A percentile compares a stretch with the other conserved stretches of the same genome.
These are phyloP conservation scores for Clarias fuscus DNA, from an alignment of 2,797 vertebrate genomes.

Conservation along the genomic window DNA sequence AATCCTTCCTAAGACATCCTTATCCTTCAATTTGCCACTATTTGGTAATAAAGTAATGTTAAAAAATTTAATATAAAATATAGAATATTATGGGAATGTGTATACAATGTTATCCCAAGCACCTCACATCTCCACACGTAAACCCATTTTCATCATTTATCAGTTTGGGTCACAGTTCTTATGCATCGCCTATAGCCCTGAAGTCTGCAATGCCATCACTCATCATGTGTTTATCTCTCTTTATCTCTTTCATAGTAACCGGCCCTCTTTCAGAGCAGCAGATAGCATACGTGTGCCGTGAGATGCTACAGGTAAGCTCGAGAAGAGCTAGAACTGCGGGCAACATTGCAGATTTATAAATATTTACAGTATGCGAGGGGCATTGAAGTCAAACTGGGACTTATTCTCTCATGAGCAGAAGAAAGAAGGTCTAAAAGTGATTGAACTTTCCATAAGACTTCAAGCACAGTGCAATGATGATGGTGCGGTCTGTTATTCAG, in stretches of 20 bases:
- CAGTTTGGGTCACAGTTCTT: background rate
- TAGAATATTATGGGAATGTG: background rate
- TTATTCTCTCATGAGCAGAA: too few relatives aligned
- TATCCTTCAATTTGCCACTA: background rate
- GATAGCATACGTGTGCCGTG: conserved; percentile 87
- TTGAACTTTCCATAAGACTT: too few relatives aligned
- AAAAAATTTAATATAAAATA: background rate
- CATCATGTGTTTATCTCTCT: background rate
- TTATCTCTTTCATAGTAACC: conserved; percentile 71
- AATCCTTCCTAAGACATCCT: too few relatives aligned
- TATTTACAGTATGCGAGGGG: too few relatives aligned
- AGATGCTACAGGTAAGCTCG: conserved; percentile 83
- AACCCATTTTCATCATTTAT: background rate
- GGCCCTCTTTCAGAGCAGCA: conserved; percentile 85
- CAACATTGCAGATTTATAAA: background rate
- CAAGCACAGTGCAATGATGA: too few relatives aligned
- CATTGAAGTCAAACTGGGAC: too few relatives aligned
- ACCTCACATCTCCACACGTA: background rate
- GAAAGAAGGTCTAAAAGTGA: too few relatives aligned
- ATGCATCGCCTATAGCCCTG: background rate
- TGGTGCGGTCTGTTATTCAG: too few relatives aligned
- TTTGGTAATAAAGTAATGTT: background rate
- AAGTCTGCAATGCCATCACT: background rate
- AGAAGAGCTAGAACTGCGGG: too few relatives aligned
- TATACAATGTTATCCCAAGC: background rate